Evolutionary conservation across 2,888 invertebrate genomes (phyloP).

Genomic region (Pterostichus niger): DNA sequence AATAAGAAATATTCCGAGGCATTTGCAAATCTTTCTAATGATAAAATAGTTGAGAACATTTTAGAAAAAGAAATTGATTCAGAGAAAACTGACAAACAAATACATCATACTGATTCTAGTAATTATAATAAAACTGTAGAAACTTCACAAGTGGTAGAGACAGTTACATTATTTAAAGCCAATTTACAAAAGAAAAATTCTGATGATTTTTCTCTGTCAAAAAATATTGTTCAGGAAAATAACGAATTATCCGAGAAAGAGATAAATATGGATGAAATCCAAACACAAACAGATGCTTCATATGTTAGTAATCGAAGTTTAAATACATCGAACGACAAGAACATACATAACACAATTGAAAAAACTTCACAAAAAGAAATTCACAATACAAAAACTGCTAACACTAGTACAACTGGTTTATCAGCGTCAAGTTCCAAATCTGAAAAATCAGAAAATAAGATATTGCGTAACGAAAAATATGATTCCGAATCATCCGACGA

Average conservation of each 20-base stretch:
- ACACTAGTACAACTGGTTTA: not conserved
- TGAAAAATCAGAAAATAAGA: not conserved
- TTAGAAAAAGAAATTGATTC: not conserved
- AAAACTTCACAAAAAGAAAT: not conserved
- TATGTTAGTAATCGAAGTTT: not conserved
- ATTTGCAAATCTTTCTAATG: conserved; percentile 7
- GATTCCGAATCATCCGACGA: not conserved
- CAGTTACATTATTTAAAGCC: not conserved
- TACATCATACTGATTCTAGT: not conserved
- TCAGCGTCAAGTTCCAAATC: not conserved
- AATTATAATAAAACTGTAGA: conserved; percentile 2
- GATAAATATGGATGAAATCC: not conserved
- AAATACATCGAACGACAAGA: not conserved
- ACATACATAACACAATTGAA: not conserved
- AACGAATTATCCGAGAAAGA: not conserved
- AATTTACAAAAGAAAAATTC: not conserved
- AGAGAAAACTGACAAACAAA: not conserved
- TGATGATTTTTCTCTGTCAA: too few species aligned
- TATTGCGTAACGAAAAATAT: not conserved
- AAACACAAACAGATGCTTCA: not conserved
- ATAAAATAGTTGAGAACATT: not conserved
- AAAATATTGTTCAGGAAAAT: not conserved
- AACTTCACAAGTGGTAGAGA: not conserved
- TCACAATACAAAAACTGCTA: not conserved
- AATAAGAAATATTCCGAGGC: conserved; percentile 57